Evolutionary conservation across 2,888 invertebrate genomes (phyloP), one percentile per base, ranked within the genome.

Genomic region (Cecidostiba fungosa): DNA sequence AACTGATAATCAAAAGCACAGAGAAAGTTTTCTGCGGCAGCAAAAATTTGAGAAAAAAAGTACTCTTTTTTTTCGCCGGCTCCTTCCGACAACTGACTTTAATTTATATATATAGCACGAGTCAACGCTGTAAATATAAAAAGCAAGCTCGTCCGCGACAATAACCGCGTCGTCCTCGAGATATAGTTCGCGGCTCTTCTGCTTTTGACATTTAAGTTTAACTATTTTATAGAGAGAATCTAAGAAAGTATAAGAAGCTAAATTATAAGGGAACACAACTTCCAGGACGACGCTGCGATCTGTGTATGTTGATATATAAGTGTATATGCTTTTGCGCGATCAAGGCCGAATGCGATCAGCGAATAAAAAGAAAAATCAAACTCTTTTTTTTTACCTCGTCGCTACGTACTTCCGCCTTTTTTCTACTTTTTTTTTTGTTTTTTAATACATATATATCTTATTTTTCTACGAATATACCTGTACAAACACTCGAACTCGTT

Each of bases 311-410:
- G 5, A 3, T n/a, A n/a, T n/a, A n/a, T 32, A 47, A 47, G 23
- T 62, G 59, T 70, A 78, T 32, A 16, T 36, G 36, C 54, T 5
- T 72, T 29, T 70, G 32, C 59, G 69, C 74, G 84, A 79, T 80
- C 76, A 47, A 36, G 32, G 12, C 62, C 83, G 66, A 78, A 50
- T 19, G 50, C 50, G 78, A 66, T 54, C 54, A 74, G 39, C 29
- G 29, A 72, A 19, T 0, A 39, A 59, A 62, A 59, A n/a, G n/a
- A n/a, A 50, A 79, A 85, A 85, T 82, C 82, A 82, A 82, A 85
- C 85, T 85, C 77, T 74, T n/a, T 59, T 19, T 70, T 85, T 77
- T 73, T 82, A 85, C 77, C 81, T 82, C 82, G 73, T 59, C 29
- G 76, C 76, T 70, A 39, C 36, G 79, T 81, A 69, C 50, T 29